Conservation (phyloP, 2,797 vertebrate genomes). For the Gadopsis marmoratus region DNA sequence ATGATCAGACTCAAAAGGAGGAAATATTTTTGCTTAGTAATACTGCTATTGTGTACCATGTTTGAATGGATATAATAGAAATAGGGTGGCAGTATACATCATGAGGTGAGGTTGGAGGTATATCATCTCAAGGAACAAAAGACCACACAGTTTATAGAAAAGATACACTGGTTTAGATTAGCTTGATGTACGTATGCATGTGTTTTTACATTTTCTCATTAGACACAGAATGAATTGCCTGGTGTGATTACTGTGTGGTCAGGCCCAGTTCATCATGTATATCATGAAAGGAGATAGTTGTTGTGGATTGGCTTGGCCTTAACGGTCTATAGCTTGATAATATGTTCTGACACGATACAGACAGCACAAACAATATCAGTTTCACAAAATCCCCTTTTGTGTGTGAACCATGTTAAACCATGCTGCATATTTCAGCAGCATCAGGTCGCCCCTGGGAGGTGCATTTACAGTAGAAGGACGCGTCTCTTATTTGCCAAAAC, state of each 20-base stretch:
- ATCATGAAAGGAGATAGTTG: conserved; percentile 25
- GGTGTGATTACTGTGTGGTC: conserved; percentile 20
- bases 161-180: conserved; percentile 11
- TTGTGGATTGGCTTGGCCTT: conserved; percentile 33
- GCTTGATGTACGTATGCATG: neutral
- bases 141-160: conserved; percentile 6
- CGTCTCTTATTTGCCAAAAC: conserved; percentile 63
- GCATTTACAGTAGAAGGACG: conserved; percentile 45
- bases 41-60: neutral
- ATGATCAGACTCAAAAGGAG: conserved; percentile 12
- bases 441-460: conserved; percentile 43
- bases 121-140: conserved; percentile 10
- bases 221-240: neutral
- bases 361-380: conserved; percentile 56
- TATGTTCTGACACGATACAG: conserved; percentile 45
- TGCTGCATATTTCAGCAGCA: conserved; percentile 55
- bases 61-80: conserved; percentile 2
- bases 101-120: neutral
- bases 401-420: conserved; percentile 31
- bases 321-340: conserved; percentile 22
- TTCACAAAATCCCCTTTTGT: conserved; percentile 42
- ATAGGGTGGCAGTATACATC: neutral
- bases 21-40: neutral
- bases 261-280: conserved; percentile 26
- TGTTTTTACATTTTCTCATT: conserved; percentile 31